Evolutionary conservation across 92 coral and sea anemone species (phyloP).

Genomic region (Zoanthus sociatus): DNA sequence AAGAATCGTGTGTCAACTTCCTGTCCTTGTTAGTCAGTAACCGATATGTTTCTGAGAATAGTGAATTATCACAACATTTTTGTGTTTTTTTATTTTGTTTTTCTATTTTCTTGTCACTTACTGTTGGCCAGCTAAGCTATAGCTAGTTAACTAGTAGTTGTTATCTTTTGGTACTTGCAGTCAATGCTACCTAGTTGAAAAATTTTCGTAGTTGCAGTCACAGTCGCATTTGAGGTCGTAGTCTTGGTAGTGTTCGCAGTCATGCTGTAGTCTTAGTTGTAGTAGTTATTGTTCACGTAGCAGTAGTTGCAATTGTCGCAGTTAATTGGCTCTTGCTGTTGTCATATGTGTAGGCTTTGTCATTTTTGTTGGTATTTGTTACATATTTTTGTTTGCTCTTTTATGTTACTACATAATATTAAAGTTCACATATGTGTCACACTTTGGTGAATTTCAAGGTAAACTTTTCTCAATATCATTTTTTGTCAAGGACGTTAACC

Average conservation of each 20-base stretch:
- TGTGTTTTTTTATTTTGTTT: neutral
- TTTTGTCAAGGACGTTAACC: neutral
- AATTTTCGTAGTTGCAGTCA: neutral
- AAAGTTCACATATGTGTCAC: neutral
- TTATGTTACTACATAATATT: neutral
- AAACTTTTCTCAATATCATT: neutral
- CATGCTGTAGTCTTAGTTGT: neutral
- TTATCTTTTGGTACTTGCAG: too few species aligned
- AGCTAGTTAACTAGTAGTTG: neutral
- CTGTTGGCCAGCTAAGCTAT: neutral
- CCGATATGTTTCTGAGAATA: neutral
- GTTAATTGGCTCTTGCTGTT: neutral
- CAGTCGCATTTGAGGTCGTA: neutral
- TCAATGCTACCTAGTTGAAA: too few species aligned
- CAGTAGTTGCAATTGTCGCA: neutral
- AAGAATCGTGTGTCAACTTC: too few species aligned
- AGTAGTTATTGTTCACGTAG: constrained; percentile 13
- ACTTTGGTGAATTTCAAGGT: neutral
- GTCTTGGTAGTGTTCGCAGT: neutral
- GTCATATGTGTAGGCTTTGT: neutral
- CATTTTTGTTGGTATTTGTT: neutral
- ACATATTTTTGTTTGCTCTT: neutral
- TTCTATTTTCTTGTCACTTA: neutral
- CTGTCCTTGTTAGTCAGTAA: too few species aligned
- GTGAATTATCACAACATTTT: neutral